phyloP scores from a whole-genome alignment of 2,888 invertebrate genomes.

The Hedychridium roseum region DNA sequence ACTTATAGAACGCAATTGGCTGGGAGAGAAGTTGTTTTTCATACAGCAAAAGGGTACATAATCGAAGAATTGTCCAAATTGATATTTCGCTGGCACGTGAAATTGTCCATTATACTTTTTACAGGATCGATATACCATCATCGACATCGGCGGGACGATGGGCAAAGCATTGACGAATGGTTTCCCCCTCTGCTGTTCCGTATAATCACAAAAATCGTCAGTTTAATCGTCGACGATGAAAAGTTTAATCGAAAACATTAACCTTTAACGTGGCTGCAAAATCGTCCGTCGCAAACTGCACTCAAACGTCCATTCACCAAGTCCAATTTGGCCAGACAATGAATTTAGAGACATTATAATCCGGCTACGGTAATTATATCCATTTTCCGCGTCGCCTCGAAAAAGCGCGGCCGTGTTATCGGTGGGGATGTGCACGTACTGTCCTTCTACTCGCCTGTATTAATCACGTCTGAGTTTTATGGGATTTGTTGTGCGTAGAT shows the following conservation, averaged over 20 bases:
- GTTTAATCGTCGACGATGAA: too few species aligned
- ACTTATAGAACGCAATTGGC: too few species aligned
- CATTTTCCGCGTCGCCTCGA: slow-evolving; percentile 28
- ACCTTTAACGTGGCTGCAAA: not conserved
- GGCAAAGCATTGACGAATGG: too few species aligned
- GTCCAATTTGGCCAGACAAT: not conserved
- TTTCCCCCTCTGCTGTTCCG: too few species aligned
- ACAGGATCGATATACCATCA: too few species aligned
- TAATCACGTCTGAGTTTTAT: slow-evolving; percentile 43
- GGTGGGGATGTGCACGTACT: slow-evolving; percentile 17
- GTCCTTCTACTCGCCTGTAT: slow-evolving; percentile 40
- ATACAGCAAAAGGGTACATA: too few species aligned
- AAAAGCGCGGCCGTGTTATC: slow-evolving; percentile 40
- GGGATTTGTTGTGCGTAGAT: slow-evolving; percentile 32
- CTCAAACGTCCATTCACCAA: not conserved
- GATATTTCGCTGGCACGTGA: too few species aligned
- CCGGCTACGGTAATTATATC: slow-evolving; percentile 28
- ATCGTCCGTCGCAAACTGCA: not conserved
- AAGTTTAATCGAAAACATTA: slow-evolving; percentile 1
- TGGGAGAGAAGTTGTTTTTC: too few species aligned
- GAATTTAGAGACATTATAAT: slow-evolving; percentile 29
- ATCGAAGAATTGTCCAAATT: too few species aligned
- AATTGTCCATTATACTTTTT: too few species aligned
- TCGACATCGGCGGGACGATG: too few species aligned
- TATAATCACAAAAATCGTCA: too few species aligned